Conservation (phyloP, 2,797 vertebrate species). For the Tauraco hartlaubi region DNA sequence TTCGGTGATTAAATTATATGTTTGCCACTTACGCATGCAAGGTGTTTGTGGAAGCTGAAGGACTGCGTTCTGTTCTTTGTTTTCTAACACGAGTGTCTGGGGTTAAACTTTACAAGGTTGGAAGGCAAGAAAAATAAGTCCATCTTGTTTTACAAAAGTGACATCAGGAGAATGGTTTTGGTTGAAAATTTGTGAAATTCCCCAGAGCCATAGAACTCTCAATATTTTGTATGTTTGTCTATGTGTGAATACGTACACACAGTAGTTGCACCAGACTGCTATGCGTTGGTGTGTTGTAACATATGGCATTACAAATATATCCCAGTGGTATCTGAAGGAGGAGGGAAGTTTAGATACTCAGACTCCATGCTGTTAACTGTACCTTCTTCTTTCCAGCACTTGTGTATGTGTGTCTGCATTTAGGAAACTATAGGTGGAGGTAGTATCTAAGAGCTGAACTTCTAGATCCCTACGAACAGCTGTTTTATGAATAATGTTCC, state of each 20-base stretch:
- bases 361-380: not conserved
- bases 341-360: constrained; percentile 16
- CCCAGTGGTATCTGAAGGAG: not conserved
- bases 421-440: not conserved
- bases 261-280: constrained; percentile 2
- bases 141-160: not conserved
- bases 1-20: constrained; percentile 42
- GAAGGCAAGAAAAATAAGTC: not conserved
- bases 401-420: not conserved
- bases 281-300: constrained; percentile 2
- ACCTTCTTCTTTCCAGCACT: not conserved
- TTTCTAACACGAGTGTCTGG: not conserved
- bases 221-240: constrained; percentile 5
- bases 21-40: not conserved
- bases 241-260: not conserved
- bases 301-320: constrained; percentile 40
- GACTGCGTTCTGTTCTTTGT: not conserved
- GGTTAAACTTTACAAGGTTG: not conserved
- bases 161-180: not conserved
- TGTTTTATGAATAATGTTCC: not conserved
- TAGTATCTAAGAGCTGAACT: not conserved
- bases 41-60: constrained; percentile 32
- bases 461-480: not conserved
- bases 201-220: not conserved
- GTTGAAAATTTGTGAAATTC: not conserved